These are phyloP conservation scores for Diogma glabrata DNA, from an alignment of 2,888 invertebrate species.

Conservation along the genomic window DNA sequence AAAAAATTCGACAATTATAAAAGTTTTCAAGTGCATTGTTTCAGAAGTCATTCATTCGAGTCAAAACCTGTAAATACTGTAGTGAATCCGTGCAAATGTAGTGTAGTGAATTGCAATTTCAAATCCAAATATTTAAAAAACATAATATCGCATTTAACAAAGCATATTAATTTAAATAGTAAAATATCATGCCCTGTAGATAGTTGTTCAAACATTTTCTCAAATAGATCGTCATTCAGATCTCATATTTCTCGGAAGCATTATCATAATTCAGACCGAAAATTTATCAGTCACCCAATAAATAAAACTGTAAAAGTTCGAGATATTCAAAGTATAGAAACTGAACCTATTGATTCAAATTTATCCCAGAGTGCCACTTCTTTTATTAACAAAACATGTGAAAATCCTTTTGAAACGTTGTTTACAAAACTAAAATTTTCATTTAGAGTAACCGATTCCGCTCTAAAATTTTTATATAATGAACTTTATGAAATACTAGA, in stretches of 20 bases:
- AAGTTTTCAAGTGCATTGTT: no score
- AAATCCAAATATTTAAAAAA: background rate
- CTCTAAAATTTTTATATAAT: slow-evolving; percentile 1
- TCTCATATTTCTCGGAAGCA: slow-evolving; percentile 10
- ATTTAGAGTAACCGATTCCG: background rate
- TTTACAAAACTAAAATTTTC: slow-evolving; percentile 1
- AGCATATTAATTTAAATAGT: background rate
- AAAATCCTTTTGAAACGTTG: slow-evolving; percentile 2
- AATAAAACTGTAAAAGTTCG: background rate
- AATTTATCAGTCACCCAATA: no score
- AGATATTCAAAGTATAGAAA: background rate
- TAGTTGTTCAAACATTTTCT: background rate
- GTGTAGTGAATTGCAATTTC: background rate
- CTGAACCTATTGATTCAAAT: background rate
- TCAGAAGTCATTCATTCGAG: no score
- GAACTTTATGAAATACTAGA: slow-evolving; percentile 1
- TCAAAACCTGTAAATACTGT: background rate
- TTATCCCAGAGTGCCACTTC: background rate
- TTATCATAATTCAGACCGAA: background rate
- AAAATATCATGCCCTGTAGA: background rate
- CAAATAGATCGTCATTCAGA: slow-evolving; percentile 8
- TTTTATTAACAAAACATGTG: background rate
- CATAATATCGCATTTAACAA: slow-evolving; percentile 3
- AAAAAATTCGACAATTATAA: no score
- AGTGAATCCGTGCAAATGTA: background rate